Conservation (phyloP, 2,797 vertebrate genomes). For the Crenuchus spilurus region DNA sequence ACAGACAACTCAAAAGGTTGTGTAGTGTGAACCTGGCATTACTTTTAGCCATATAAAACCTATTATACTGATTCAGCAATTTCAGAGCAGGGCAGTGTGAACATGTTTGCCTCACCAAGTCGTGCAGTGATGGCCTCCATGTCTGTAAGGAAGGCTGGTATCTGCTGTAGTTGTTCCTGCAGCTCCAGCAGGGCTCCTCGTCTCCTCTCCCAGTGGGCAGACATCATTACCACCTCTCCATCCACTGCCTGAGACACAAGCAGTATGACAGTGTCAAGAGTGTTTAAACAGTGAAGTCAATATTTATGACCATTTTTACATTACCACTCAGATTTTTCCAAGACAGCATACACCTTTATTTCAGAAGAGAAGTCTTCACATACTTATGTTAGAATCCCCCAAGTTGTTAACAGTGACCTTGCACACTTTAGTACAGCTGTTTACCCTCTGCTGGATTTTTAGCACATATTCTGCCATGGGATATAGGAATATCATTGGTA, state of each 20-base stretch:
- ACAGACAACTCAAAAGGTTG: no score
- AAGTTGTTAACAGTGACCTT: no score
- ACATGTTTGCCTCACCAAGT: slow-evolving; percentile 77
- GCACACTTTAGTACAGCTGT: no score
- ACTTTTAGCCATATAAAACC: not conserved
- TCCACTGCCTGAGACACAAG: slow-evolving; percentile 79
- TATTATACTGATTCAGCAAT: not conserved
- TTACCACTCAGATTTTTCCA: no score
- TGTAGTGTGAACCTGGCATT: no score
- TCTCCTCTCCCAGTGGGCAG: slow-evolving; percentile 91
- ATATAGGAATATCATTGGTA: no score
- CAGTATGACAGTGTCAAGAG: not conserved
- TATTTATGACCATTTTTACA: no score
- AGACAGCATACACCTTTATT: no score
- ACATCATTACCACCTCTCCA: slow-evolving; percentile 92
- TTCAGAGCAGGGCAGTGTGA: not conserved
- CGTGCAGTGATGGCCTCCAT: slow-evolving; percentile 83
- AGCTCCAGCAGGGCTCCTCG: slow-evolving; percentile 80
- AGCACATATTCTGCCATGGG: no score
- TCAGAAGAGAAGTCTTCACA: no score
- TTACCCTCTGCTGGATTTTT: no score
- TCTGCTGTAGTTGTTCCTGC: slow-evolving; percentile 87
- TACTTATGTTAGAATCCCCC: no score
- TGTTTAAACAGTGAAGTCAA: not conserved
- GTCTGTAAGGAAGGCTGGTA: slow-evolving; percentile 84